A percentile compares a stretch with the other conserved stretches of the same genome.
phyloP scores from a whole-genome alignment of 2,797 vertebrate genomes.

The Acanthurus leucopareius region DNA sequence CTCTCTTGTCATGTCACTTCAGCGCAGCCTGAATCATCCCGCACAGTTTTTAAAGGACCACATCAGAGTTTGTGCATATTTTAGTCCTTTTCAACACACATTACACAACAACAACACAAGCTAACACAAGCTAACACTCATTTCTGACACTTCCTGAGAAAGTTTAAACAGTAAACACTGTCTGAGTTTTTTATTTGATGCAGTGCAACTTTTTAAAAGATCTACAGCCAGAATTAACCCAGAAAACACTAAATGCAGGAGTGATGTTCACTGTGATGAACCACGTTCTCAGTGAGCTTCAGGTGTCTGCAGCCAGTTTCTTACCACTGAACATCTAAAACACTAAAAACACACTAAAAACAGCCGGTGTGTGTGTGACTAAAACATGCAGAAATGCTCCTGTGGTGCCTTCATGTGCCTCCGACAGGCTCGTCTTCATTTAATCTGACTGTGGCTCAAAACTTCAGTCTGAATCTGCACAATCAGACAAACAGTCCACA shows the following conservation, averaged over 20 bases:
- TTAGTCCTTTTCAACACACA: background rate
- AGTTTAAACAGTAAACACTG: too few relatives aligned
- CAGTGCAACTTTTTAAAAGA: too few relatives aligned
- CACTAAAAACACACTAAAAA: too few relatives aligned
- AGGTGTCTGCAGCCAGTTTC: too few relatives aligned
- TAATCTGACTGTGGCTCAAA: conserved; percentile 13
- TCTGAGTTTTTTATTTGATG: too few relatives aligned
- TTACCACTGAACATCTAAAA: too few relatives aligned
- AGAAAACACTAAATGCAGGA: too few relatives aligned
- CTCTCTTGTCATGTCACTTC: background rate
- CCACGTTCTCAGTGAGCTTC: background rate
- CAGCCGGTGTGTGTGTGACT: background rate
- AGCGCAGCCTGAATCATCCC: background rate
- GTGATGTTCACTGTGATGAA: background rate
- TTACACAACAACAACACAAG: background rate
- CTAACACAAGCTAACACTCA: too few relatives aligned
- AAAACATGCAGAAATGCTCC: conserved; percentile 40
- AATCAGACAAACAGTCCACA: background rate
- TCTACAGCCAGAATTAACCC: too few relatives aligned
- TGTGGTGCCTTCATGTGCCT: too few relatives aligned
- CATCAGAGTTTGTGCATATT: conserved; percentile 39
- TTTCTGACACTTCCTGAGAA: too few relatives aligned
- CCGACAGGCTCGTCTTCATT: background rate
- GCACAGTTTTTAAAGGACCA: conserved; percentile 18
- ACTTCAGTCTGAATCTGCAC: conserved; percentile 5